Conservation (phyloP, 1,140 invertebrate species). For the Ostrea denselamellosa region DNA sequence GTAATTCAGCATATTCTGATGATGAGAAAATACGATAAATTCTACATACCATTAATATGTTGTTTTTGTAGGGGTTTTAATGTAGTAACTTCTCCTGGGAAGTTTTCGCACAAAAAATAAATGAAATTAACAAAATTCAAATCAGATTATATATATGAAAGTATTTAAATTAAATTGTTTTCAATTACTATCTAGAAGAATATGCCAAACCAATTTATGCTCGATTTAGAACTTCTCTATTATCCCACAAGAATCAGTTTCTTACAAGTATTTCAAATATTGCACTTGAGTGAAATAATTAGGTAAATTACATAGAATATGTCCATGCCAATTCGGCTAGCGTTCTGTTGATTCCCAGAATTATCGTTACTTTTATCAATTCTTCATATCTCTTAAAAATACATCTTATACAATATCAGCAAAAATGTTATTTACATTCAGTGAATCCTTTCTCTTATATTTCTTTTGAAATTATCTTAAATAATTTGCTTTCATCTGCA, state of each 20-base stretch:
- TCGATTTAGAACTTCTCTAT: background rate
- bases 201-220: constrained; percentile 28
- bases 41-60: background rate
- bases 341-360: background rate
- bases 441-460: background rate
- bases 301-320: constrained; percentile 13
- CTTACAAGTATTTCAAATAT: constrained; percentile 24
- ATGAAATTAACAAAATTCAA: constrained; percentile 16
- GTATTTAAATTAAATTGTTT: constrained; percentile 36
- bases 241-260: constrained; percentile 13
- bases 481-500: no score
- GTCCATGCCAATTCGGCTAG: constrained; percentile 19
- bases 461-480: no score
- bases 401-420: background rate
- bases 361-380: background rate
- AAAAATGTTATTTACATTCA: background rate
- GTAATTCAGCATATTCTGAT: background rate
- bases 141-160: constrained; percentile 16
- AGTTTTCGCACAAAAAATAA: background rate
- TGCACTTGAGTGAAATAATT: constrained; percentile 27
- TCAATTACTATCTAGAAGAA: constrained; percentile 2
- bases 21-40: background rate
- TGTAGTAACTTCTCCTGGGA: background rate
- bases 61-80: background rate
- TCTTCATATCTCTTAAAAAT: background rate